These are phyloP conservation scores for Brachyopa scutellaris DNA, from an alignment of 2,888 invertebrate species.

Conservation along the genomic window DNA sequence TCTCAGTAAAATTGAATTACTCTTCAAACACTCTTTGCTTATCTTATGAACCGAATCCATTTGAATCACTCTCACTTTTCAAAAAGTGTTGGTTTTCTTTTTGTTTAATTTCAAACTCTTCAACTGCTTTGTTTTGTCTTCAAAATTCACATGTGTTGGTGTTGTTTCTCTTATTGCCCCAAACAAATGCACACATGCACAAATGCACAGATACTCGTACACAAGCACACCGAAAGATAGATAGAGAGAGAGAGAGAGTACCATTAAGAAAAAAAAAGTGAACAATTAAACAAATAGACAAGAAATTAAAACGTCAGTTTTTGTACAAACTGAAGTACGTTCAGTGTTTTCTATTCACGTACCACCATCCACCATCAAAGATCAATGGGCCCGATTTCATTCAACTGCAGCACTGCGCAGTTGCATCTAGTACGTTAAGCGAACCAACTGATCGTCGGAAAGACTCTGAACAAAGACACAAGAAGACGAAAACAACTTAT, in stretches of 20 bases:
- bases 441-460: conserved; percentile 44
- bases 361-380: background rate
- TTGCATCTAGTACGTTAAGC: conserved; percentile 62
- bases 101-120: too few relatives aligned
- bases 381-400: too few relatives aligned
- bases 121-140: too few relatives aligned
- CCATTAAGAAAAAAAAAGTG: conserved; percentile 3
- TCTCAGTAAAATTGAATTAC: too few relatives aligned
- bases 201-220: too few relatives aligned
- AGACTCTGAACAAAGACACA: background rate
- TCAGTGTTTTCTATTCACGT: background rate
- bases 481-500: conserved; percentile 40
- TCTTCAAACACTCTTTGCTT: background rate
- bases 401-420: conserved; percentile 36
- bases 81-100: too few relatives aligned
- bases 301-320: conserved; percentile 42
- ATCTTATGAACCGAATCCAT: background rate
- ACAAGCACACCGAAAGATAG: too few relatives aligned
- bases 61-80: background rate
- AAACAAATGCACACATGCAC: too few relatives aligned
- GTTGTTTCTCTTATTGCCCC: too few relatives aligned
- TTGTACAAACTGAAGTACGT: conserved; percentile 16
- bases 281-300: conserved; percentile 19
- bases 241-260: too few relatives aligned
- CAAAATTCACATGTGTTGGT: too few relatives aligned